Percentiles rank a stretch among this genome's conserved stretches.
phyloP scores from a whole-genome alignment of 2,797 vertebrate genomes.

The Ceryle rudis region DNA sequence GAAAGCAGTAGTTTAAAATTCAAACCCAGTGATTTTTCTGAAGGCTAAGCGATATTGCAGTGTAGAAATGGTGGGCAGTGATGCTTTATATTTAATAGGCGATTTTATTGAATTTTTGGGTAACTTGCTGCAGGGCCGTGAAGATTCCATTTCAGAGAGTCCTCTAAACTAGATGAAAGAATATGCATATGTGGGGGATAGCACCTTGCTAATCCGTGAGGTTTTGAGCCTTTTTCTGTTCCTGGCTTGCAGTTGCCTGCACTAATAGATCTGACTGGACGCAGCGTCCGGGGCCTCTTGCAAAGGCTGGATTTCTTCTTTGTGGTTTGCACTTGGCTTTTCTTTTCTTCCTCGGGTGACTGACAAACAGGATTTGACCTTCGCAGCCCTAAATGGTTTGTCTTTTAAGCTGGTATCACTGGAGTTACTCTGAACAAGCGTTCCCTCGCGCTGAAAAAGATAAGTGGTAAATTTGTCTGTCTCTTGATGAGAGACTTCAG shows the following conservation, averaged over 20 bases:
- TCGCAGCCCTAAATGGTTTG: background rate
- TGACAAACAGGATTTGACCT: slow-evolving; percentile 19
- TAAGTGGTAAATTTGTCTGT: slow-evolving; percentile 25
- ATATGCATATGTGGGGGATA: background rate
- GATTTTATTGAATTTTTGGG: background rate
- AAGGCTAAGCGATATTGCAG: background rate
- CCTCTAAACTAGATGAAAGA: background rate
- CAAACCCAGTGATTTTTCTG: background rate
- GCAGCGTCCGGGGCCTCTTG: background rate
- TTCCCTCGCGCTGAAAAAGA: background rate
- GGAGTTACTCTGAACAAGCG: slow-evolving; percentile 9
- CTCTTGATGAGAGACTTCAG: background rate
- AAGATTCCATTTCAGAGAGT: background rate
- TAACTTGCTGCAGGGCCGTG: background rate
- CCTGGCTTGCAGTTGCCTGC: background rate
- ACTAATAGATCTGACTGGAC: background rate
- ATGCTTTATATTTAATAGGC: background rate
- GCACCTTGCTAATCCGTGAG: background rate
- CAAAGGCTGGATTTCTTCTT: background rate
- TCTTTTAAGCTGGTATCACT: background rate
- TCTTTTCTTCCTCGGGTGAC: background rate
- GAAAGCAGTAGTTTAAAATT: background rate
- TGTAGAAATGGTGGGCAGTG: background rate
- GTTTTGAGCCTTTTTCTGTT: background rate
- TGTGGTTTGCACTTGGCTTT: background rate